Evolutionary conservation across 2,888 invertebrate genomes (phyloP).

Genomic region (Stenotaenia linearis): DNA sequence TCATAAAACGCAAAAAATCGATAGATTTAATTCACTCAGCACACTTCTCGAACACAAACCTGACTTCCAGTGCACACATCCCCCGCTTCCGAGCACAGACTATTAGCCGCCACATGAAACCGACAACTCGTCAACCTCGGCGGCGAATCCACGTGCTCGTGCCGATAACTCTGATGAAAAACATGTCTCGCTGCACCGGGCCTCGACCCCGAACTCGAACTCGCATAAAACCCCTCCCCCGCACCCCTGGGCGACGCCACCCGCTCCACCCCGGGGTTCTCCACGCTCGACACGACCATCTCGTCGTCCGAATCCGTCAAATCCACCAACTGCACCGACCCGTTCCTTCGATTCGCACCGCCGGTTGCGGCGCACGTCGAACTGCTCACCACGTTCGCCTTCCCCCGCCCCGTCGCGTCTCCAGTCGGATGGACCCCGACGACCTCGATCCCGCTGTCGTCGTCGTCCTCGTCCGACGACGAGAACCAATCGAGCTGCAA

Average conservation of each 20-base stretch:
- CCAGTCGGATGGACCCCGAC: constrained; percentile 41
- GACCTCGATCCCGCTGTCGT: constrained; percentile 49
- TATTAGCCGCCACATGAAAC: background rate
- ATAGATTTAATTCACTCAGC: too few relatives aligned
- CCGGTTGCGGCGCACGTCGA: too few relatives aligned
- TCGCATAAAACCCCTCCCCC: background rate
- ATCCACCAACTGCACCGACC: constrained; percentile 34
- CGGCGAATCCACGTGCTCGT: background rate
- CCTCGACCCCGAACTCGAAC: background rate
- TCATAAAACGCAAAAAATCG: too few relatives aligned
- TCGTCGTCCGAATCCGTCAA: constrained; percentile 31
- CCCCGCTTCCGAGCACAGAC: constrained; percentile 36
- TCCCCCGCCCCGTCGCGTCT: too few relatives aligned
- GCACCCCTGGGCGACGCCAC: background rate
- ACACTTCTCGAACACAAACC: too few relatives aligned
- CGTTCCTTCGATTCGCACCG: background rate
- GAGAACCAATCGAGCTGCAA: constrained; percentile 68
- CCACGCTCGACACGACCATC: background rate
- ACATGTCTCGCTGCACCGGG: background rate
- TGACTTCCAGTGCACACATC: background rate
- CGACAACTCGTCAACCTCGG: constrained; percentile 21
- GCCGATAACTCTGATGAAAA: background rate
- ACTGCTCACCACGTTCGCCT: background rate
- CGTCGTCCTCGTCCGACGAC: constrained; percentile 47
- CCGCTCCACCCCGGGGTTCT: background rate